Conservation (phyloP, 2,113 vertebrate species). For the Trochalopteron elliotii region DNA sequence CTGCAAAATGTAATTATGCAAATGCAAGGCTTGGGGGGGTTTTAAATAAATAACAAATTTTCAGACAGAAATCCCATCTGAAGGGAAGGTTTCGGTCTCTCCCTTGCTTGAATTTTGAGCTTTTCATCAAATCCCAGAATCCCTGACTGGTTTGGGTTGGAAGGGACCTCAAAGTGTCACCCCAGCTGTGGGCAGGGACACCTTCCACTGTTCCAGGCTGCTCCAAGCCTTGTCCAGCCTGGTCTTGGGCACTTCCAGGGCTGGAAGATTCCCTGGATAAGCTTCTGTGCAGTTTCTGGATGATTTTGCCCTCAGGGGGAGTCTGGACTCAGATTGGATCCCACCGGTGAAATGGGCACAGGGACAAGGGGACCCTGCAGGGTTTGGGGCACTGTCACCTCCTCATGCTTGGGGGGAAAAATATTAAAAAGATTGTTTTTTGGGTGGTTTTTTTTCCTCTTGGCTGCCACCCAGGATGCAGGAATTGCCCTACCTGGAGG, state of each 20-base stretch:
- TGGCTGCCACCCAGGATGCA: background rate
- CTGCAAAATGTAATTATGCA: constrained; percentile 27
- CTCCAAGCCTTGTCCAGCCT: accelerated
- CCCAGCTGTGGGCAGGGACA: background rate
- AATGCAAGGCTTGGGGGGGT: background rate
- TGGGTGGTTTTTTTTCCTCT: background rate
- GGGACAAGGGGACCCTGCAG: no score
- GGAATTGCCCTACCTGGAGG: background rate
- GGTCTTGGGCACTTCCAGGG: background rate
- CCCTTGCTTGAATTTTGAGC: background rate
- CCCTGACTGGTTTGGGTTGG: background rate
- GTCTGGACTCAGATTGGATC: accelerated
- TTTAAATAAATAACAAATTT: background rate
- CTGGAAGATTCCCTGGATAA: background rate
- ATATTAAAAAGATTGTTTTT: accelerated
- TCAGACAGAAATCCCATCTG: background rate
- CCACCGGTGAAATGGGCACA: accelerated
- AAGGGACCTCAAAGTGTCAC: background rate
- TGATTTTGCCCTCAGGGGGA: background rate
- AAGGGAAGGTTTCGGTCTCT: no score
- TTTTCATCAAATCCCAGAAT: background rate
- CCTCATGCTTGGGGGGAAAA: background rate
- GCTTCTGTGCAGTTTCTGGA: background rate
- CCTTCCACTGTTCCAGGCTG: accelerated
- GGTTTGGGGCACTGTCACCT: background rate